Base-by-base conservation (phyloP, 1,140 invertebrate genomes). In the Uloborus diversus region DNA sequence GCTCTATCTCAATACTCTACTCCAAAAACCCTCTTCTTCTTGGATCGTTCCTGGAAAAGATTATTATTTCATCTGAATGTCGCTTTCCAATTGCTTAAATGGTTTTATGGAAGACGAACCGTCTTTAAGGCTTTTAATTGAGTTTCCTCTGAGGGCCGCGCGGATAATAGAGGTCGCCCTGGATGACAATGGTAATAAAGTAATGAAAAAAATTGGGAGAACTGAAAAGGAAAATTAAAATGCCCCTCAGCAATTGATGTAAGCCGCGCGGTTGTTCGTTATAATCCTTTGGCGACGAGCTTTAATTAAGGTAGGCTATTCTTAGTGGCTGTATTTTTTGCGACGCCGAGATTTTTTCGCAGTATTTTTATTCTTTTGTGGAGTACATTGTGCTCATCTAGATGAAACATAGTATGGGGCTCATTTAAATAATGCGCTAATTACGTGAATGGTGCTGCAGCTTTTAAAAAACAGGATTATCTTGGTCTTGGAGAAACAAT, bases 201-300 rank as follows among this genome's bases (percentile, higher is more conserved):
- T 30, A 64, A 64, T 75, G 64, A 75, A 75, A 70, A 70, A 56
- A 23, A 59, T 13, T 53, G 37, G 56, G 47, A 33, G 30, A 64
- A 64, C 13, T 49, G 23, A 57, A 57, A 64, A 75, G 71, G 71
- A 75, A 75, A 75, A 75, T 75, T 75, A 75, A 75, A 75, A 75
- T 75, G 71, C 59, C n/a, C 37, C 59, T n/a, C 59, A 75, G 71
- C 59, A 51, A 75, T 75, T 75, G 37, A 47, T 37, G 69, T 14
- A 35, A 17, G 66, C 69, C 53, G 68, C 68, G 57, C 32, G 51
- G 35, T 68, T 35, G 17, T 28, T 68, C 64, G 17, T 28, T 14
- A 20, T 64, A 75, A 75, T 75, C 71, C 71, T 53, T 75, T 75
- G 71, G 71, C 71, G 71, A 75, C 71, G 71, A 75, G 64, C 59